Conservation (phyloP, 2,888 invertebrate genomes). For the Kryphioiulus occultus region DNA sequence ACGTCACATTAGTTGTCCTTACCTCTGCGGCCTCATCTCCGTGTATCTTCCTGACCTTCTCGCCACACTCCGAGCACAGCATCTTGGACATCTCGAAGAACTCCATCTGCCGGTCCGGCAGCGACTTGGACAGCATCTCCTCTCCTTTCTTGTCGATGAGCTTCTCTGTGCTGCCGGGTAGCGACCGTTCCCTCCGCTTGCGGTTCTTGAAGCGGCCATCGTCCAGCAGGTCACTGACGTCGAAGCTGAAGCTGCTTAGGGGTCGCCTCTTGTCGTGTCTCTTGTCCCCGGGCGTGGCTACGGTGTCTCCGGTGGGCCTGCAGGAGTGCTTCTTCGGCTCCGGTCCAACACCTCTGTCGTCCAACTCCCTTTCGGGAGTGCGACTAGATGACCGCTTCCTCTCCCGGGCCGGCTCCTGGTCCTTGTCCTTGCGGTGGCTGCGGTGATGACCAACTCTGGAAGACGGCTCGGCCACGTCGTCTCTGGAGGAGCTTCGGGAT, state of each 20-base stretch:
- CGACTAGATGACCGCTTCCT: conserved; percentile 35
- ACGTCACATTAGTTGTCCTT: neutral
- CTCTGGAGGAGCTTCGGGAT: neutral
- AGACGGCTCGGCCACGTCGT: neutral
- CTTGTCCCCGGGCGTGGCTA: neutral
- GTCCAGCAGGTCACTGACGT: conserved; percentile 41
- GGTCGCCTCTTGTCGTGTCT: conserved; percentile 16
- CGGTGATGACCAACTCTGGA: conserved; percentile 35
- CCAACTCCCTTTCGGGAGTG: conserved; percentile 45
- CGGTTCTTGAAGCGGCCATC: conserved; percentile 26
- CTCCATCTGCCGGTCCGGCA: conserved; percentile 52
- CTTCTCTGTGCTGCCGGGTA: conserved; percentile 44
- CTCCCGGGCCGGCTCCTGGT: neutral
- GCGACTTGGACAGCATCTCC: conserved; percentile 48
- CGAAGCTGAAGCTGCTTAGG: conserved; percentile 43
- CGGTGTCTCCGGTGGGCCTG: neutral
- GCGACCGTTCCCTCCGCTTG: conserved; percentile 46
- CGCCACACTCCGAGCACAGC: conserved; percentile 56
- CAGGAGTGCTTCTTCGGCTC: neutral
- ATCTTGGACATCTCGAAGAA: conserved; percentile 53
- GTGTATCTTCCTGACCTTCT: conserved; percentile 53
- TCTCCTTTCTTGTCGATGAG: conserved; percentile 27
- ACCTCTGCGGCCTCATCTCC: conserved; percentile 45
- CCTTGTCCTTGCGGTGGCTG: neutral
- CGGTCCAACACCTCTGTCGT: conserved; percentile 24